Base-by-base conservation (phyloP, 2,888 invertebrate species). In the Chaitophorus viminalis region DNA sequence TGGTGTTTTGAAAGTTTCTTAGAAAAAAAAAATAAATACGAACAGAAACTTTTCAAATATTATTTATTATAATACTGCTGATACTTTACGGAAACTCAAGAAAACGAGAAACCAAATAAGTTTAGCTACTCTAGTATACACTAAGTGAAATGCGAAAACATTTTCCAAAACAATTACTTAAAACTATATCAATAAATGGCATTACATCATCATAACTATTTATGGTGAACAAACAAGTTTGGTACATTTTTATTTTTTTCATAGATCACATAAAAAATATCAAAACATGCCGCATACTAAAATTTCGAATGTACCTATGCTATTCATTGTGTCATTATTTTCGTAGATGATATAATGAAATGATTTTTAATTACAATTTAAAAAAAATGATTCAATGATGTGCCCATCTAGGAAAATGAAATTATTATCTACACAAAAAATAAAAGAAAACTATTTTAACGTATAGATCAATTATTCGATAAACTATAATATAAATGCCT, bases 1-100 rank as follows among this genome's bases (percentile, higher is more conserved):
- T 75, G 60, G 39, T 83, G 83, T 83, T 65, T 54, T 75, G 21
- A 83, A 83, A 83, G 83, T 83, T 75, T 75, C 81, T 68, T 18
- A 0, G 3, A 46, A 31, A 39, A 31, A 9, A 31, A 52, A 39
- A 65, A n/a, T n/a, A n/a, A 75, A 74, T 0, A 75, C 21, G 9
- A 14, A 21, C 18, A 39, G 8, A 75, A 83, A 83, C 74, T 83
- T 83, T 83, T 75, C 31, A 65, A 83, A 39, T 75, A 65, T 60
- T 31, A 60, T 75, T 83, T 75, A 75, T 75, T 65, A 31, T 29
- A 81, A 70, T 60, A 52, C 36, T 70, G 52, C 6, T 82, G 14
- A 17, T 31, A 46, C 31, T 70, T 46, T 70, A 36, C 9, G 18
- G 18, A n/a, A 74, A 82, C 33, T 52, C n/a, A 82, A 82, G 25